Evolutionary conservation across 2,113 vertebrate species (phyloP).

Genomic region (Osmerus eperlanus): DNA sequence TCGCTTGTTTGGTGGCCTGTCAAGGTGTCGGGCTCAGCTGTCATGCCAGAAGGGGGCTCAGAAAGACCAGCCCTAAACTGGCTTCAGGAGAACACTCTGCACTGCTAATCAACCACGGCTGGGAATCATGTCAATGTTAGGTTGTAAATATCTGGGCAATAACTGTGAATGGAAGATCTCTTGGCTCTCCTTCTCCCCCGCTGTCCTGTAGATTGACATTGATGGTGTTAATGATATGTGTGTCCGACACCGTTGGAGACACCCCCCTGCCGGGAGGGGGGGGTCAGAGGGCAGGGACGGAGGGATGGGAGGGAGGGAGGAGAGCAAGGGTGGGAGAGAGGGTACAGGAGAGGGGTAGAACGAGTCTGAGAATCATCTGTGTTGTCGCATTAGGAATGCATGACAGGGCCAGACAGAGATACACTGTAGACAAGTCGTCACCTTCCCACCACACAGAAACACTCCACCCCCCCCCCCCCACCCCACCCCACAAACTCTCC

Average conservation of each 20-base stretch:
- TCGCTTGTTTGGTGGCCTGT: too few species aligned
- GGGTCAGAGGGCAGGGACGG: constrained; percentile 27
- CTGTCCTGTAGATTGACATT: not conserved
- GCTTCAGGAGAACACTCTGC: too few species aligned
- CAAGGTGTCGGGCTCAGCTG: too few species aligned
- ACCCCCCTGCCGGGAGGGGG: not conserved
- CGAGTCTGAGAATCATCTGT: not conserved
- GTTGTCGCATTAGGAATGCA: not conserved
- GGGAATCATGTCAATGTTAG: too few species aligned
- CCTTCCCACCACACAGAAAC: too few species aligned
- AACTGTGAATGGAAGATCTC: too few species aligned
- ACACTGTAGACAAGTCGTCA: not conserved
- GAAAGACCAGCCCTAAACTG: too few species aligned
- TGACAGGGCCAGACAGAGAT: not conserved
- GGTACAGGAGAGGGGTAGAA: constrained; percentile 24
- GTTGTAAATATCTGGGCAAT: too few species aligned
- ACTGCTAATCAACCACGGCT: too few species aligned
- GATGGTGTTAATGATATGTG: constrained; percentile 33
- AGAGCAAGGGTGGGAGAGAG: constrained; percentile 17
- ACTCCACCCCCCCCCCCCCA: not conserved
- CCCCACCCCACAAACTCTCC: not conserved
- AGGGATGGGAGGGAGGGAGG: not conserved
- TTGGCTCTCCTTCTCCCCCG: too few species aligned
- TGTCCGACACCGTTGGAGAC: constrained; percentile 11
- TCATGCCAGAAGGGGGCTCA: too few species aligned